These are phyloP conservation scores for Athripsodes cinereus DNA, from an alignment of 2,888 invertebrate genomes.

Conservation along the genomic window DNA sequence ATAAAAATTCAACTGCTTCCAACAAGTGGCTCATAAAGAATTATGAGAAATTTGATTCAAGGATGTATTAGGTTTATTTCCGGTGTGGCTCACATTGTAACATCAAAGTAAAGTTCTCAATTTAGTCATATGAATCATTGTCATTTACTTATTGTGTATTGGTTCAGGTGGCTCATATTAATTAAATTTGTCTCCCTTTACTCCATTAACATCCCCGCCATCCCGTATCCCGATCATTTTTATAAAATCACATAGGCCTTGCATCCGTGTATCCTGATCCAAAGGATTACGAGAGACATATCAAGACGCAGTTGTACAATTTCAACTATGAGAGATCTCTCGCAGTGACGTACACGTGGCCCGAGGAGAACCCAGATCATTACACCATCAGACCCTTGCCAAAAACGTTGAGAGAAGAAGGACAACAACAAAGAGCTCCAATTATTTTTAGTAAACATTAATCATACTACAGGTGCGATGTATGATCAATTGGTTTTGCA, in stretches of 20 bases:
- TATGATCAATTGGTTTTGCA: background rate
- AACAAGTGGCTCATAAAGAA: too few relatives aligned
- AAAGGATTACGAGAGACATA: constrained; percentile 46
- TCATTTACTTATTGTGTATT: background rate
- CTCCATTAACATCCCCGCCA: too few relatives aligned
- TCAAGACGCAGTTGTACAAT: constrained; percentile 48
- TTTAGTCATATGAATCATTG: too few relatives aligned
- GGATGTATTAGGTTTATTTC: too few relatives aligned
- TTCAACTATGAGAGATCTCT: constrained; percentile 47
- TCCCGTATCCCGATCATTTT: constrained; percentile 17
- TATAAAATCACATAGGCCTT: constrained; percentile 37
- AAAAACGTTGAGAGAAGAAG: constrained; percentile 22
- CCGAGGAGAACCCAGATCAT: constrained; percentile 35
- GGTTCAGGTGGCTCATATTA: background rate
- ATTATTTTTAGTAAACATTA: constrained; percentile 26
- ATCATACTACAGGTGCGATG: constrained; percentile 12
- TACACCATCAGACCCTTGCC: constrained; percentile 24
- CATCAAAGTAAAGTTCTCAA: too few relatives aligned
- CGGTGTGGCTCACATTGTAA: too few relatives aligned
- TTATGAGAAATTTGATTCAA: too few relatives aligned
- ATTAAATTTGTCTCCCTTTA: too few relatives aligned
- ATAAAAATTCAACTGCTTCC: too few relatives aligned
- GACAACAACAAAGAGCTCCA: constrained; percentile 21
- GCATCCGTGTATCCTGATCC: constrained; percentile 57
- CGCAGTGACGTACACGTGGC: constrained; percentile 45